Base-by-base conservation (phyloP, 2,113 vertebrate species). In the Halcyon senegalensis region DNA sequence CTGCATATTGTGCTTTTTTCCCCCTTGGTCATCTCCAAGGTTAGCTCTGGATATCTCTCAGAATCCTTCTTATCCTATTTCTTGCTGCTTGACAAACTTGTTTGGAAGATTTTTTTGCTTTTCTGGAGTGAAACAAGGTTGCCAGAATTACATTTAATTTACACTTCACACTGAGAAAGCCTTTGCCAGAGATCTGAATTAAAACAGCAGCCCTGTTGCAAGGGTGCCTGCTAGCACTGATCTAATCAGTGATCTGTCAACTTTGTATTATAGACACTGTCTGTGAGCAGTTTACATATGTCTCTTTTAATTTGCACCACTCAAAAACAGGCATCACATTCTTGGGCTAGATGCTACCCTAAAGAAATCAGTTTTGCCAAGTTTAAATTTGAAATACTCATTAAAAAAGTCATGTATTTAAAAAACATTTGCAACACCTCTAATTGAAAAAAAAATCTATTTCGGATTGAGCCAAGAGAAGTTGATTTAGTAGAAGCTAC, bases 101-200 rank as follows among this genome's bases (percentile, higher is more conserved):
- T 39, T 78, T 43, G 48, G 50, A 88, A 94, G 41, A 80, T 44
- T 79, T 89, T 56, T 62, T 44, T 84, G 55, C 77, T 76, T 75
- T 93, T 93, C 83, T 84, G 60, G 60, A 81, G 23, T 16, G 24
- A 93, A 64, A 33, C 46, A 84, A 70, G 62, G 43, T 81, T 93
- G 80, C 92, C 90, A 93, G 69, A 82, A 92, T 90, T 92, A 35
- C 66, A 89, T 92, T 84, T 60, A 67, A 95, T 96, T 96, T 95
- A 28, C 77, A 46, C 90, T 93, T 96, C 77, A 64, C 33, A 58
- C 73, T 18, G 83, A 93, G 85, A 33, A 94, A 55, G 60, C 68
- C 84, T 78, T 27, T 96, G 92, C 90, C 90, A 92, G 93, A 33
- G 64, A 68, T 68, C 76, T 37, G 69, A 89, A 73, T 84, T 68